Evolutionary conservation across 2,888 invertebrate genomes (phyloP).

Genomic region (Epinotia ramella): DNA sequence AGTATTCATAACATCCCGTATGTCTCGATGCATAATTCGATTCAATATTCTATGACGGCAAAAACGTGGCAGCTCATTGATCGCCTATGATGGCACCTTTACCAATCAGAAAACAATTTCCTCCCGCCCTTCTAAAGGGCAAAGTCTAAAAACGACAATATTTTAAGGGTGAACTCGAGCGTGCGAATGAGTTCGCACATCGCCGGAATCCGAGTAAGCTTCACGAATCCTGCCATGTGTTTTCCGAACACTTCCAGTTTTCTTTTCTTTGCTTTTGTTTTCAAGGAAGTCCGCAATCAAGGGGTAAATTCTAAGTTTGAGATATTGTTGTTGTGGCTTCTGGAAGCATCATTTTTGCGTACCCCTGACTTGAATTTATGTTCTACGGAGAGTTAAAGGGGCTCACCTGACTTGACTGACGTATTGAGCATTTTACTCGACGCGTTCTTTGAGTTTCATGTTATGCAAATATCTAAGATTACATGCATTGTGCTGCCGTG

Average conservation of each 20-base stretch:
- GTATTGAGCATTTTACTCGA: conserved; percentile 23
- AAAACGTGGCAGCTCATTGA: conserved; percentile 42
- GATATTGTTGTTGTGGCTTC: conserved; percentile 28
- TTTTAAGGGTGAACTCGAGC: conserved; percentile 47
- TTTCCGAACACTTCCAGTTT: conserved; percentile 40
- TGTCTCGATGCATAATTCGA: conserved; percentile 12
- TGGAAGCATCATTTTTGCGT: conserved; percentile 18
- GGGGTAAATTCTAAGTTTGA: conserved; percentile 35
- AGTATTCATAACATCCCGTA: not conserved
- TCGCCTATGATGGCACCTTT: conserved; percentile 46
- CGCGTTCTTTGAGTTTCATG: conserved; percentile 17
- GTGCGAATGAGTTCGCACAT: conserved; percentile 44
- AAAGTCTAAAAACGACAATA: conserved; percentile 47
- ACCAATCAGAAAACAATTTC: conserved; percentile 62
- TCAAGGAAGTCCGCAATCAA: conserved; percentile 35
- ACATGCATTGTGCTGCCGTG: conserved; percentile 1
- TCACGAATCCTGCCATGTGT: conserved; percentile 37
- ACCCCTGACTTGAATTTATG: conserved; percentile 27
- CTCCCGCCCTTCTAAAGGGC: conserved; percentile 41
- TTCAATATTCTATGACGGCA: conserved; percentile 33
- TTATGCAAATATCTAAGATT: conserved; percentile 27
- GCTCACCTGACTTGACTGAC: conserved; percentile 31
- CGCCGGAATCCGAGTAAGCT: conserved; percentile 38
- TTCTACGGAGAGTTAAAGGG: not conserved
- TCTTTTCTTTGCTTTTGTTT: conserved; percentile 36